Evolutionary conservation across 2,888 invertebrate genomes (phyloP), one percentile per base, ranked within the genome.

Genomic region (Heteromyza rotundicornis): DNA sequence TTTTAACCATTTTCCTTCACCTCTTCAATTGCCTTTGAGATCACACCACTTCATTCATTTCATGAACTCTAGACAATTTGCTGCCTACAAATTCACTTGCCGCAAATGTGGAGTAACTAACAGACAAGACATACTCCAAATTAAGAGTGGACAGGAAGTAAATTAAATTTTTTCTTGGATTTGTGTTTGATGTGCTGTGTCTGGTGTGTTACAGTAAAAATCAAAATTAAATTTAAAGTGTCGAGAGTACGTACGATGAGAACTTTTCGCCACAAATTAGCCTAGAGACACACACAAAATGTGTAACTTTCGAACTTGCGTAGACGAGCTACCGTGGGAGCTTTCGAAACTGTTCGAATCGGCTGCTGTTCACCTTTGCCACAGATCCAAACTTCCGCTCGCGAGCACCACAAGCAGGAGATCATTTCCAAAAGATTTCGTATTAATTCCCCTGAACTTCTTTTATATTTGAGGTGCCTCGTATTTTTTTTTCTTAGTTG

Each of bases 281-380:
- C 47, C 47, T 5, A 14, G 19, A 47, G 47, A 8, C 20, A 20
- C 27, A 27, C 27, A 10, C 5, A 27, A 27, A 27, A 14, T 40
- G 16, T 24, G 23, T 14, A n/a, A n/a, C n/a, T n/a, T n/a, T n/a
- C n/a, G n/a, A n/a, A n/a, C n/a, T n/a, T n/a, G n/a, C n/a, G n/a
- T n/a, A 8, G 53, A n/a, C 5, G 3, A 19, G 49, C 47, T 73
- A 74, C 74, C 74, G 74, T 74, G 74, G 74, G 74, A 74, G 76
- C 32, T 51, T 51, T 35, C 35, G 20, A 35, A 32, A 14, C n/a
- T n/a, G n/a, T n/a, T n/a, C n/a, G n/a, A n/a, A n/a, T n/a, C n/a
- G n/a, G n/a, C n/a, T n/a, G n/a, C n/a, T n/a, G n/a, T n/a, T n/a
- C n/a, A n/a, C n/a, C n/a, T n/a, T n/a, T n/a, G n/a, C n/a, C n/a